Evolutionary conservation across 2,888 invertebrate species (phyloP), one percentile per base, ranked within the genome.

Genomic region (Mystacides longicornis): DNA sequence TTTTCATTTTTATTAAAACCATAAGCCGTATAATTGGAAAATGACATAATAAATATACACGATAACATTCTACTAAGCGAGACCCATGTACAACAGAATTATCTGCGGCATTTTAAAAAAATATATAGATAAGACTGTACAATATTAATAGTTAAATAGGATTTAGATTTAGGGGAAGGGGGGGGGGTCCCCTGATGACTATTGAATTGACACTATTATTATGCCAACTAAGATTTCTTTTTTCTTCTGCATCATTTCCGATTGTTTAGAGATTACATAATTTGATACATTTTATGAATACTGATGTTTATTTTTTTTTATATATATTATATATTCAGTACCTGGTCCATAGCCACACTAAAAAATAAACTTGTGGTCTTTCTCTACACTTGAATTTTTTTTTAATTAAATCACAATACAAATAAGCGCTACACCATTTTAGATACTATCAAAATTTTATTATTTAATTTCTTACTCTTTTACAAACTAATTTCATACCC

Each of bases 31-130:
- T 14, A 37, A n/a, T n/a, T n/a, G 16, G 14, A 37, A n/a, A 37
- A 37, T 37, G 16, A 7, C 3, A 37, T 55, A 53, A 54, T 57
- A 55, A 49, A 57, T 59, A 61, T 58, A 61, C 58, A 58, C 61
- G 46, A 56, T 58, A n/a, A n/a, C 53, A 53, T 54, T 55, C 61
- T 59, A 61, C 58, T 49, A 60, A 59, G 59, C 59, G 37, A 37
- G 57, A 58, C 59, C 57, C 55, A 51, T 57, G 53, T 58, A 60
- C 58, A 60, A 58, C 56, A 60, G 58, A 55, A 55, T 57, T 45
- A 47, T 51, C 57, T 57, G 61, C 61, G 54, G 60, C 57, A 47
- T n/a, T n/a, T n/a, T n/a, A n/a, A n/a, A n/a, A n/a, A n/a, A n/a
- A n/a, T n/a, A n/a, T n/a, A n/a, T n/a, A n/a, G n/a, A n/a, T n/a